Percentiles rank a stretch among this genome's conserved stretches.
phyloP scores from a whole-genome alignment of 2,113 vertebrate genomes.

The Chloropsis cyanopogon region DNA sequence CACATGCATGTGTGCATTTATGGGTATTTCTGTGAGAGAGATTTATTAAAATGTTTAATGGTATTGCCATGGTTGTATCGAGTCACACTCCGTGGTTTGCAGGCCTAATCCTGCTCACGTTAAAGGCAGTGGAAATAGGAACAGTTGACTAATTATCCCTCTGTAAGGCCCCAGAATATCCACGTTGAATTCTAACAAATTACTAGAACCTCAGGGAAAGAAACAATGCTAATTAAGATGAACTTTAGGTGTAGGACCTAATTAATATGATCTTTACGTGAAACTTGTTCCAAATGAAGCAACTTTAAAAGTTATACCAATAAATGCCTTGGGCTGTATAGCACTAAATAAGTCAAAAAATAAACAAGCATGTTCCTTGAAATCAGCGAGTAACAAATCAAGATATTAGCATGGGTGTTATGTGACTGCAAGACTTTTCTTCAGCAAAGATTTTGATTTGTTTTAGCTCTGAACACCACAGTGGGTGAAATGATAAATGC shows the following conservation, averaged over 20 bases:
- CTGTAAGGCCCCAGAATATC: not conserved
- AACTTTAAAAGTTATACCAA: slow-evolving; percentile 76
- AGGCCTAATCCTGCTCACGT: not conserved
- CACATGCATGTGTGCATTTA: slow-evolving; percentile 29
- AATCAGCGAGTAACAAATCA: not conserved
- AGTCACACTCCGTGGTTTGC: not conserved
- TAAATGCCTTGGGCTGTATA: slow-evolving; percentile 45
- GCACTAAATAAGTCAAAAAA: slow-evolving; percentile 38
- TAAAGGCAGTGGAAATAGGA: not conserved
- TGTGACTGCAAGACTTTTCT: not conserved
- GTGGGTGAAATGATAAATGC: not conserved
- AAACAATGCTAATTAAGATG: slow-evolving; percentile 90
- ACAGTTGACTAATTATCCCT: not conserved
- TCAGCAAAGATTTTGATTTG: not conserved
- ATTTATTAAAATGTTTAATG: slow-evolving; percentile 50
- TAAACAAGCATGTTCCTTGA: not conserved
- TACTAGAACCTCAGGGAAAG: slow-evolving; percentile 65
- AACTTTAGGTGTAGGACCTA: slow-evolving; percentile 86
- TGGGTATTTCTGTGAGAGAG: not conserved
- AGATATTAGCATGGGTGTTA: not conserved
- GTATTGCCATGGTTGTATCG: not conserved
- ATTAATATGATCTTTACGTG: slow-evolving; percentile 89
- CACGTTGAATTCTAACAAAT: slow-evolving; percentile 55
- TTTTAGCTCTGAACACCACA: not conserved
- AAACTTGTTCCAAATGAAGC: slow-evolving; percentile 81